Conservation (phyloP, 2,797 vertebrate species). For the Falco columbarius region DNA sequence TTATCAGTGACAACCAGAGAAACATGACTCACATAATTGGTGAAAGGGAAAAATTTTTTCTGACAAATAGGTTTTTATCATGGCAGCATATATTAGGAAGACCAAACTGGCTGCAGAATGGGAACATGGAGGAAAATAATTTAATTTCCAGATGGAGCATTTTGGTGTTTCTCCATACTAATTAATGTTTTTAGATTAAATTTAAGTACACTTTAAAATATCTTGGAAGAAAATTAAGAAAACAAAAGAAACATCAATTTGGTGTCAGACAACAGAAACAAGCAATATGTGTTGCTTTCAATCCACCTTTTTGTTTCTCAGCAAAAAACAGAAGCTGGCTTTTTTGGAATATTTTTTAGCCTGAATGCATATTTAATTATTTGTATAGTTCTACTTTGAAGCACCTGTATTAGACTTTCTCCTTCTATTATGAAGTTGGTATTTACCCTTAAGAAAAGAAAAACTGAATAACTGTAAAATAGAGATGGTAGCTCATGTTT, state of each 20-base stretch:
- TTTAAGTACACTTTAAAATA: not conserved
- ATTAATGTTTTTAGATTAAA: not conserved
- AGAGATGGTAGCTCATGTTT: not conserved
- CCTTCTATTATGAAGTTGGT: not conserved
- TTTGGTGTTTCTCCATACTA: not conserved
- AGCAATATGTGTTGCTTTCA: not conserved
- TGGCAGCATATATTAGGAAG: not conserved
- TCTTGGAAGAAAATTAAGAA: not conserved
- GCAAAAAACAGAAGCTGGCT: not conserved
- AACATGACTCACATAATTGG: not conserved
- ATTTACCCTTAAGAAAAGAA: not conserved
- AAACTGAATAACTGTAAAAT: not conserved
- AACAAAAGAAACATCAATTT: not conserved
- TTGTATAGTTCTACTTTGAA: not conserved
- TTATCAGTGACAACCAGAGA: not conserved
- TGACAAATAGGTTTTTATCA: not conserved
- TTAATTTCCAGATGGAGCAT: not conserved
- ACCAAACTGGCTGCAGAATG: not conserved
- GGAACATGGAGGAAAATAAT: not conserved
- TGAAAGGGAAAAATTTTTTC: not conserved
- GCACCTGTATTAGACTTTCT: not conserved
- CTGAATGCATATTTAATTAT: not conserved
- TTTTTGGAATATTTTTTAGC: not conserved
- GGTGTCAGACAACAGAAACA: not conserved
- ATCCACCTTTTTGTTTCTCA: not conserved